Percentiles rank a stretch among this genome's conserved stretches.
phyloP scores from a whole-genome alignment of 2,888 invertebrate genomes.

The Abrostola triplasia region DNA sequence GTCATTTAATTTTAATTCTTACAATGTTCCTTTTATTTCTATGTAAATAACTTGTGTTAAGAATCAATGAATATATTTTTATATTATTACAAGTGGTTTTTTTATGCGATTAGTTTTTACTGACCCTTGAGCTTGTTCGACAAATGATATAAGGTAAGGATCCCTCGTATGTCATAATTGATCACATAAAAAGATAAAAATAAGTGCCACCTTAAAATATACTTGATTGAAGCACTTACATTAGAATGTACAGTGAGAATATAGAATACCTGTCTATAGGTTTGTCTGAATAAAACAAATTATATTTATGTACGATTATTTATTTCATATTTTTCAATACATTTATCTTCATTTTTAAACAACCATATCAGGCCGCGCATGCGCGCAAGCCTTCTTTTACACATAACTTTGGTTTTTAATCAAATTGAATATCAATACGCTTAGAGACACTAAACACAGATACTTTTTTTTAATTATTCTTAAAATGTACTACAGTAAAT shows the following conservation, averaged over 20 bases:
- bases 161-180: too few relatives aligned
- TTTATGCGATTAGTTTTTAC: not conserved
- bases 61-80: conserved; percentile 28
- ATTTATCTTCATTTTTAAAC: conserved; percentile 72
- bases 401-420: conserved; percentile 66
- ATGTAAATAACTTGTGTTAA: conserved; percentile 40
- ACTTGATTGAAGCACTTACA: too few relatives aligned
- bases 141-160: too few relatives aligned
- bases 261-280: too few relatives aligned
- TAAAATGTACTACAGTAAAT: conserved; percentile 74
- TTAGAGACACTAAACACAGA: conserved; percentile 66
- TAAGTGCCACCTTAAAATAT: too few relatives aligned
- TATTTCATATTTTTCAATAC: conserved; percentile 78
- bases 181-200: too few relatives aligned
- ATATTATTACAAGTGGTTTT: not conserved
- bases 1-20: not conserved
- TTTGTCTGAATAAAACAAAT: conserved; percentile 18
- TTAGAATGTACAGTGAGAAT: too few relatives aligned
- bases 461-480: conserved; percentile 73
- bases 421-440: conserved; percentile 61
- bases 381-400: conserved; percentile 53
- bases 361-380: conserved; percentile 65
- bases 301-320: conserved; percentile 74
- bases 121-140: not conserved
- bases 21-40: conserved; percentile 11